Evolutionary conservation across 1,140 invertebrate genomes (phyloP), one percentile per base, ranked within the genome.

Genomic region (Stegodyphus mimosarum): DNA sequence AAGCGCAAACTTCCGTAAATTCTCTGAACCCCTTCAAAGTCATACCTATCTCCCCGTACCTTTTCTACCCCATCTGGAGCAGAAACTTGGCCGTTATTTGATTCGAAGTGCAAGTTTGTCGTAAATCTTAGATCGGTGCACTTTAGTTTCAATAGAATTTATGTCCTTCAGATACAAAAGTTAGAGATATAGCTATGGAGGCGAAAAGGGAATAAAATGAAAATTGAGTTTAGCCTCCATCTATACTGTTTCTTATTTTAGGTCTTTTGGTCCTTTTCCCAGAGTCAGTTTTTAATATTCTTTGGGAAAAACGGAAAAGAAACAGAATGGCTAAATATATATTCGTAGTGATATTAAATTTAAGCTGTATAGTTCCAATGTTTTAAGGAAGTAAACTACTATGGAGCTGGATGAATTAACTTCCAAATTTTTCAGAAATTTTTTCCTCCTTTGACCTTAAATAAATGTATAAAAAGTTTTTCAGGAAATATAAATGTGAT

Each of bases 121-220:
- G 79, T 83, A 83, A 83, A 83, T 83, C 60, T 83, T 17, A 52
- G 55, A 83, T 83, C 79, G 70, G 70, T 53, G 79, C 49, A 53
- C 71, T 83, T 83, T 63, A 83, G 71, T 74, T 83, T 83, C 79
- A 66, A 73, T 83, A 53, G 79, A 83, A 83, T 83, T 83, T 83
- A 83, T 83, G 79, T 49, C 49, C 64, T 74, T 66, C 70, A 74
- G 60, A 74, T 83, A 72, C 69, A 80, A 63, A 72, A 80, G 13
- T 71, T 71, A 11, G 48, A 33, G 48, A 71, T 71, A 49, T 49
- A 15, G 69, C 7, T 33, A 49, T 15, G 7, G 18, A 71, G 69
- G 18, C 18, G 10, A 33, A 53, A 15, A 18, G 18, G 50, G 53
- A 33, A 80, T 72, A 71, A 80, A 80, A 80, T 63, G 69, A 80